These are phyloP conservation scores for Orthonevra nobilis DNA, from an alignment of 2,888 invertebrate species.

Conservation along the genomic window DNA sequence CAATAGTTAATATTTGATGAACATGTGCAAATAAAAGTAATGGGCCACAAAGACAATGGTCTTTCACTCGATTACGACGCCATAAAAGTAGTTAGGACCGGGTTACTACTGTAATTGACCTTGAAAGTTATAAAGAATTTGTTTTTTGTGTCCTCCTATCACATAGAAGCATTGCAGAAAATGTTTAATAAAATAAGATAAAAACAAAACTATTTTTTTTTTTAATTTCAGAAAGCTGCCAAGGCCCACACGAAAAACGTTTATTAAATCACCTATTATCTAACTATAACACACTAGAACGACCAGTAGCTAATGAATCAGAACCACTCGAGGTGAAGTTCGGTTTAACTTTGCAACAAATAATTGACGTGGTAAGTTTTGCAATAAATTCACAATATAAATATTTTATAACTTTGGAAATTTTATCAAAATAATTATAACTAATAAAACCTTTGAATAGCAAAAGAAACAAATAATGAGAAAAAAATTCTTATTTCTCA, in stretches of 20 bases:
- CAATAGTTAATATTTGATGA: no score
- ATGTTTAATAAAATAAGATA: no score
- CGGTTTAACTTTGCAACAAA: constrained; percentile 94
- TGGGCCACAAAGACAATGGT: no score
- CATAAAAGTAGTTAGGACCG: no score
- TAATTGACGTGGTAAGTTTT: constrained; percentile 95
- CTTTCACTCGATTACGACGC: no score
- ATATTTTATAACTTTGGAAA: constrained; percentile 7
- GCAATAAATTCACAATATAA: no score
- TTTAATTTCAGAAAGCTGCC: constrained; percentile 89
- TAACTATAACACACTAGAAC: constrained; percentile 92
- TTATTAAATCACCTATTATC: constrained; percentile 90
- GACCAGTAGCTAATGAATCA: constrained; percentile 95
- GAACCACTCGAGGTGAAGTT: constrained; percentile 94
- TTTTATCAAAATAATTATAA: constrained; percentile 25
- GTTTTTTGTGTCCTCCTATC: no score
- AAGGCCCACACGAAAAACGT: constrained; percentile 94
- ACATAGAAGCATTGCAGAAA: no score
- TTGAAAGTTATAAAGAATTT: no score
- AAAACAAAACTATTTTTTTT: no score
- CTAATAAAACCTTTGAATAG: constrained; percentile 19
- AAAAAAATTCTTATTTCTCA: constrained; percentile 40
- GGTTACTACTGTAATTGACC: no score
- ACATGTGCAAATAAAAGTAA: no score
- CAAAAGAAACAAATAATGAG: constrained; percentile 41